Evolutionary conservation across 2,888 invertebrate species (phyloP).

Genomic region (Calameuta idolon): DNA sequence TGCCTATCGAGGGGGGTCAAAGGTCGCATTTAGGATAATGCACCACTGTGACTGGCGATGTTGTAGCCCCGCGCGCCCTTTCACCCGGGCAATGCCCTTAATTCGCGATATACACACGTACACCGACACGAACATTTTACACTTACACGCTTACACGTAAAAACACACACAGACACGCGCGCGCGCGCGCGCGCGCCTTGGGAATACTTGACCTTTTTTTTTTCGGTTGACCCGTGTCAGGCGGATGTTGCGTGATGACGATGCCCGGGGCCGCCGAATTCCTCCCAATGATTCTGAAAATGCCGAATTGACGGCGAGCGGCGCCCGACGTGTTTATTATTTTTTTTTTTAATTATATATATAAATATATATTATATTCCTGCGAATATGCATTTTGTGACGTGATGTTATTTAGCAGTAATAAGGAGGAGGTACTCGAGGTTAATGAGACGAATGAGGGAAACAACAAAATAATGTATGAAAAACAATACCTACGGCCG

Average conservation of each 20-base stretch:
- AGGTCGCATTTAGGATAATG: conserved; percentile 63
- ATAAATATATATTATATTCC: conserved; percentile 85
- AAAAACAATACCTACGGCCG: conserved; percentile 4
- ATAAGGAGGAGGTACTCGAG: conserved; percentile 66
- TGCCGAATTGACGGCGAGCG: neutral
- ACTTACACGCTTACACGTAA: neutral
- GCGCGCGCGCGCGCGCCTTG: conserved; percentile 47
- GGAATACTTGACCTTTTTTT: conserved; percentile 48
- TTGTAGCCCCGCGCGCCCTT: conserved; percentile 46
- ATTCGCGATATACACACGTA: conserved; percentile 34
- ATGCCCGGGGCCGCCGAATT: conserved; percentile 52
- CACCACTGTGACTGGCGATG: conserved; percentile 62
- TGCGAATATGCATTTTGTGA: conserved; percentile 83
- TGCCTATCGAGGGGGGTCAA: conserved; percentile 45
- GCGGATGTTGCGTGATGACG: conserved; percentile 60
- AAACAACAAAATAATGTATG: neutral
- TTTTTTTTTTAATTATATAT: conserved; percentile 64
- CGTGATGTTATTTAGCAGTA: conserved; percentile 76
- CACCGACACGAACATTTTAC: neutral
- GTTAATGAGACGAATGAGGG: neutral
- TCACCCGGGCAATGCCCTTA: conserved; percentile 55
- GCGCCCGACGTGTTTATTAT: conserved; percentile 30
- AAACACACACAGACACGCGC: neutral
- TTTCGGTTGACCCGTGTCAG: conserved; percentile 57
- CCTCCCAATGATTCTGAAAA: conserved; percentile 50